Evolutionary conservation across 2,113 vertebrate species (phyloP).

Genomic region (Erythrocebus patas): DNA sequence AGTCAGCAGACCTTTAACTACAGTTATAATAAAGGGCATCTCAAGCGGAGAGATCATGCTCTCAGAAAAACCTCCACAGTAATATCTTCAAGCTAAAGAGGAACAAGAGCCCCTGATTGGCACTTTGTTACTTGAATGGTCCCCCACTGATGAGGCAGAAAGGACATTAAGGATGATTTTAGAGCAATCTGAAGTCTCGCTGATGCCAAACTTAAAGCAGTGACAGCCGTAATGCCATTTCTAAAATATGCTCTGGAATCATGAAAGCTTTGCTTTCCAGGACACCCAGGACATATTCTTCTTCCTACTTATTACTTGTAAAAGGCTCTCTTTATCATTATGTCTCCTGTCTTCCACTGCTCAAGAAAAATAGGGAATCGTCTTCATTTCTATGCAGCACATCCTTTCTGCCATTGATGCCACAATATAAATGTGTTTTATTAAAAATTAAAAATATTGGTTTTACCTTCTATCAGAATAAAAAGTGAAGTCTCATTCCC

Average conservation of each 20-base stretch:
- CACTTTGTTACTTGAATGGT: slow-evolving; percentile 79
- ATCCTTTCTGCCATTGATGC: slow-evolving; percentile 52
- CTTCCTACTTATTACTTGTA: slow-evolving; percentile 62
- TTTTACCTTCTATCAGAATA: slow-evolving; percentile 80
- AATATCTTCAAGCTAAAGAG: slow-evolving; percentile 77
- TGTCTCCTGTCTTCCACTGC: slow-evolving; percentile 61
- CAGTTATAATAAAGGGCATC: slow-evolving; percentile 70
- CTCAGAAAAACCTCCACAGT: slow-evolving; percentile 69
- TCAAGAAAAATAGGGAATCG: slow-evolving; percentile 67
- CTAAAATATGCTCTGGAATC: slow-evolving; percentile 60
- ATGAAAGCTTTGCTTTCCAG: slow-evolving; percentile 71
- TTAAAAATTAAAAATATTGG: slow-evolving; percentile 87
- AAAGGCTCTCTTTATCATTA: slow-evolving; percentile 66
- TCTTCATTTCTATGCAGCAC: slow-evolving; percentile 77
- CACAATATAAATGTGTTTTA: slow-evolving; percentile 80
- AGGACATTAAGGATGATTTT: slow-evolving; percentile 79
- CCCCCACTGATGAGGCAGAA: slow-evolving; percentile 77
- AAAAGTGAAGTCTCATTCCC: slow-evolving; percentile 78
- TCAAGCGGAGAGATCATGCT: slow-evolving; percentile 79
- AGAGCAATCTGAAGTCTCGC: slow-evolving; percentile 70
- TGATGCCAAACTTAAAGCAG: slow-evolving; percentile 75
- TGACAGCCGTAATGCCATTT: slow-evolving; percentile 64
- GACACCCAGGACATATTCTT: slow-evolving; percentile 55
- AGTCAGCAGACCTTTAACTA: slow-evolving; percentile 75
- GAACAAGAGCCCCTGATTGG: slow-evolving; percentile 81